Base-by-base conservation (phyloP, 2,113 vertebrate species). In the Holacanthus passer region DNA sequence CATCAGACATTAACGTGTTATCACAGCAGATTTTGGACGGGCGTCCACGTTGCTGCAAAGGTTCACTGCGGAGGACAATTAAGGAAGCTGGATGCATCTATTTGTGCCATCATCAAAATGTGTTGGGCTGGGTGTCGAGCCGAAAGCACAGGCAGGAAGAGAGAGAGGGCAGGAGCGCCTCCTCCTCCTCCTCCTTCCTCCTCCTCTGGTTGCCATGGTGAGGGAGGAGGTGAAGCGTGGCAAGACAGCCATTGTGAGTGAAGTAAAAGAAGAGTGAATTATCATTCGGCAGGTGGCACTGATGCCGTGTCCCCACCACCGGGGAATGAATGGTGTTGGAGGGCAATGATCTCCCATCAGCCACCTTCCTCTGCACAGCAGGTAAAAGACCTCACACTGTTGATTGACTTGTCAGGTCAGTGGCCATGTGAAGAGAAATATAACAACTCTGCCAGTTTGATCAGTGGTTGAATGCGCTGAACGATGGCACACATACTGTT, bases 181-280 rank as follows among this genome's bases (percentile, higher is more conserved):
- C n/a, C n/a, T n/a, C n/a, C n/a, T n/a, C n/a, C n/a, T n/a, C n/a
- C n/a, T n/a, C n/a, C n/a, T n/a, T n/a, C n/a, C n/a, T n/a, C n/a
- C 77, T 87, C 80, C 67, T 87, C 65, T 60, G 81, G 93, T 93
- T 92, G 90, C 87, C 68, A 91, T 88, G 89, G 92, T 73, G 89
- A 92, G 24, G 48, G 17, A 73, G 53, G 56, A 84, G 63, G 74
- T 73, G 63, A 84, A 83, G 66, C 22, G 55, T 29, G 53, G 41
- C 72, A 41, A 80, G 73, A 64, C 66, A 53, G 83, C 47, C 47
- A 67, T 73, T 83, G 73, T 86, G 71, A 56, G 83, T 60, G 24
- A 70, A 82, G 73, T 19, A 52, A 83, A 83, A 82, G 67, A 50
- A 69, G 65, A 77, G 20, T 20, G 81, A 87, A 87, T 93, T 88